Percentiles rank a stretch among this genome's conserved stretches.
phyloP scores from a whole-genome alignment of 2,888 invertebrate genomes.

The Sepioteuthis lessoniana region DNA sequence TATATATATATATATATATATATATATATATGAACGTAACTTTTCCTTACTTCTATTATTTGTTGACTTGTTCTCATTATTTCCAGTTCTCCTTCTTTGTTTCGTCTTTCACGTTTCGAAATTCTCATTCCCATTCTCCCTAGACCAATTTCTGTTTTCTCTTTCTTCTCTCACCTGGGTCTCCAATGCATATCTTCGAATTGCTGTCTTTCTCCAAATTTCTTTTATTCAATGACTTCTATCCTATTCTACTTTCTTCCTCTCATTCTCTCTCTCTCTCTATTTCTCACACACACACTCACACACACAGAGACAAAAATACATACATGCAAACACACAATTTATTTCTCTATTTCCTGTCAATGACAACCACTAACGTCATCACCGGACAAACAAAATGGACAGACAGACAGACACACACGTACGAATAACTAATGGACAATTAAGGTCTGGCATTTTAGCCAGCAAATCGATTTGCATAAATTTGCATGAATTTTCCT shows the following conservation, averaged over 20 bases:
- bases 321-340: neutral
- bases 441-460: constrained; percentile 33
- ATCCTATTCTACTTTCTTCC: neutral
- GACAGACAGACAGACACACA: constrained; percentile 35
- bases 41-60: too few relatives aligned
- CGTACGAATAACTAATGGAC: neutral
- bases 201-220: neutral
- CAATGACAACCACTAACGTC: neutral
- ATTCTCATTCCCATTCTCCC: neutral
- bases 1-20: too few relatives aligned
- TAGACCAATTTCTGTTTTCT: neutral
- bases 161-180: neutral
- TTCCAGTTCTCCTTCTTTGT: neutral
- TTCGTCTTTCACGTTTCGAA: neutral
- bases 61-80: too few relatives aligned
- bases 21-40: too few relatives aligned
- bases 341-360: neutral
- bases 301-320: neutral
- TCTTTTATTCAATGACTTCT: neutral
- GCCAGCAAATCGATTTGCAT: constrained; percentile 16
- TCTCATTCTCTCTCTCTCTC: neutral
- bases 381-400: neutral
- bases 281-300: neutral
- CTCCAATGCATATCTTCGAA: neutral
- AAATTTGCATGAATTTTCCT: neutral